These are phyloP conservation scores for Hemibagrus guttatus DNA, from an alignment of 2,797 vertebrate species.

Conservation along the genomic window DNA sequence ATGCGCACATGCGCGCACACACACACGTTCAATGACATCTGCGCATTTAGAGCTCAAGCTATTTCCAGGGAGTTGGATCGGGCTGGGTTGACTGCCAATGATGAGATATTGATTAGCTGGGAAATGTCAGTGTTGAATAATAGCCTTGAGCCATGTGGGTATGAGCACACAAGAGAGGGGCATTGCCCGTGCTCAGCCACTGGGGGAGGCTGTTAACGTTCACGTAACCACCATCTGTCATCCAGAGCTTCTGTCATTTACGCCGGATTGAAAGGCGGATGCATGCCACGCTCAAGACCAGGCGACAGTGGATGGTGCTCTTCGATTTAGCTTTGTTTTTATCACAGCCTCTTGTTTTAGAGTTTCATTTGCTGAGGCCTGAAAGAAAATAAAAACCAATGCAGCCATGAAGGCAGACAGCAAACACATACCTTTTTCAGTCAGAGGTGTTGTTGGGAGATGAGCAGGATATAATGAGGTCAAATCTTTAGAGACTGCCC, in stretches of 20 bases:
- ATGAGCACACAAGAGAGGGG: slow-evolving; percentile 13
- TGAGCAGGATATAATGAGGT: slow-evolving; percentile 28
- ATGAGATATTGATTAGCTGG: slow-evolving; percentile 77
- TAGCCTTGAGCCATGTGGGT: slow-evolving; percentile 58
- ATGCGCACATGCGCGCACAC: slow-evolving; percentile 34
- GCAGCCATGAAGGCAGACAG: slow-evolving; percentile 35
- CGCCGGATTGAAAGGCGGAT: slow-evolving; percentile 46
- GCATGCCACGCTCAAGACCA: slow-evolving; percentile 5
- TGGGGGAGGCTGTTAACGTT: slow-evolving; percentile 59
- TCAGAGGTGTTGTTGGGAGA: slow-evolving; percentile 15
- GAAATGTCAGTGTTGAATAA: slow-evolving; percentile 73
- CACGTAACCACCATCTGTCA: slow-evolving; percentile 25
- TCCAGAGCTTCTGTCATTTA: slow-evolving; percentile 29
- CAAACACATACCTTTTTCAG: background rate
- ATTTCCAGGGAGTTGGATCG: slow-evolving; percentile 69
- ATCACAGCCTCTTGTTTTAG: slow-evolving; percentile 14
- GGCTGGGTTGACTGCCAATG: slow-evolving; percentile 74
- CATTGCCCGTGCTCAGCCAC: slow-evolving; percentile 50
- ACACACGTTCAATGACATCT: slow-evolving; percentile 53
- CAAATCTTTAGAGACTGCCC: slow-evolving; percentile 38
- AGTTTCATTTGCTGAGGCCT: slow-evolving; percentile 5
- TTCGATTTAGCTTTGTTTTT: slow-evolving; percentile 34
- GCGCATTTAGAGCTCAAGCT: slow-evolving; percentile 56
- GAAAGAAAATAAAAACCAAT: background rate
- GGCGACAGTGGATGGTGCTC: background rate